A percentile compares a stretch with the other conserved stretches of the same genome.
Evolutionary conservation across 2,888 invertebrate species (phyloP).

Genomic region (Clitarchus hookeri): DNA sequence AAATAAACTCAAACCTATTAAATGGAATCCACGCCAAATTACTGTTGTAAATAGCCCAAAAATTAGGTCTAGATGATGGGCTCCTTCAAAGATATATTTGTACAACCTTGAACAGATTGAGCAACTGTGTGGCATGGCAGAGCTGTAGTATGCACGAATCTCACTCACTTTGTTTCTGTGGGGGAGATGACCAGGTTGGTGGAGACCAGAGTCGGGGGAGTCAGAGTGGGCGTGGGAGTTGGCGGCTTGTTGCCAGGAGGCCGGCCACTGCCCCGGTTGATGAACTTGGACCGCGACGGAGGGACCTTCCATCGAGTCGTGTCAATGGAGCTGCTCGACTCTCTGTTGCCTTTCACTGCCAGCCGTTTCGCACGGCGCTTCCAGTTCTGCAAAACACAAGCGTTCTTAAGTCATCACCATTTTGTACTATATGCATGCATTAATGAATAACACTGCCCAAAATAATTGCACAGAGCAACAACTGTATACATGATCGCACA

Average conservation of each 20-base stretch:
- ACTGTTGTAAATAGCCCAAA: no score
- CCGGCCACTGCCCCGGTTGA: constrained; percentile 50
- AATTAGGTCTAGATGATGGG: no score
- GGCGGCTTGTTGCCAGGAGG: constrained; percentile 21
- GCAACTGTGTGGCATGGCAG: no score
- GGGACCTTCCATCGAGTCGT: constrained; percentile 50
- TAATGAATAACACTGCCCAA: no score
- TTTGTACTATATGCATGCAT: constrained; percentile 42
- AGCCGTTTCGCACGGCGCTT: constrained; percentile 78
- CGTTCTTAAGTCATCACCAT: not conserved
- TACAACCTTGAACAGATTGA: no score
- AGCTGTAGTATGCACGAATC: no score
- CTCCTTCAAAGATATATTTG: no score
- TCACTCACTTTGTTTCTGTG: constrained; percentile 35
- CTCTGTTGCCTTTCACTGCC: constrained; percentile 56
- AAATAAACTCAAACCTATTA: no score
- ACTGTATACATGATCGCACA: no score
- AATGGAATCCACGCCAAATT: no score
- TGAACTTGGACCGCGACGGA: constrained; percentile 53
- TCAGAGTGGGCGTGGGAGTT: constrained; percentile 27
- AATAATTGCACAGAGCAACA: no score
- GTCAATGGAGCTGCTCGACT: constrained; percentile 44
- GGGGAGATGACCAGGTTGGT: constrained; percentile 38
- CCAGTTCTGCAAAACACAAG: constrained; percentile 65
- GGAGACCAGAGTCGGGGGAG: constrained; percentile 47